Percentiles rank a stretch among this genome's conserved stretches.
Conservation (phyloP, 2,797 vertebrate species). For the Oreochromis mossambicus region DNA sequence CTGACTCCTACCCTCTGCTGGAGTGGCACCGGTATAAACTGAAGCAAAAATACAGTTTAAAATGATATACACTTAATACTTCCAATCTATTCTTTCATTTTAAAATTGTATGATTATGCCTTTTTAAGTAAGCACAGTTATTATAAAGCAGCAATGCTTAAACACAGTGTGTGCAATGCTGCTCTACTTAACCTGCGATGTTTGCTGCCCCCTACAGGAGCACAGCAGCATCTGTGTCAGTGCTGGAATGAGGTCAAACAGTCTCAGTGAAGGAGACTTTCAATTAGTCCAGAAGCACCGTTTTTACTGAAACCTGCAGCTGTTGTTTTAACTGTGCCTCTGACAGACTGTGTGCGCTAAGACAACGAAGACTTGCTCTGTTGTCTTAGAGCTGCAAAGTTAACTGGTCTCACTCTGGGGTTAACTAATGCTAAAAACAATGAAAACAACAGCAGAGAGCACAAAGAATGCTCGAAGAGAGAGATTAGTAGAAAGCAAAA, state of each 20-base stretch:
- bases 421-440: slow-evolving; percentile 56
- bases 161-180: accelerated
- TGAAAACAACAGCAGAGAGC: slow-evolving; percentile 47
- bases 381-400: slow-evolving; percentile 42
- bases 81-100: neutral
- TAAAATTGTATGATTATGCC: neutral
- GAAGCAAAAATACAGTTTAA: neutral
- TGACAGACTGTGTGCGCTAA: neutral
- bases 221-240: neutral
- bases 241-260: slow-evolving; percentile 27
- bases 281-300: slow-evolving; percentile 15
- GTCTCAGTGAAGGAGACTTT: slow-evolving; percentile 14
- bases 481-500: slow-evolving; percentile 18
- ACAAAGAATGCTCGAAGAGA: slow-evolving; percentile 11
- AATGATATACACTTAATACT: neutral
- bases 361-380: slow-evolving; percentile 7
- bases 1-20: neutral
- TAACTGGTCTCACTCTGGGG: slow-evolving; percentile 22
- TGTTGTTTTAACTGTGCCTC: slow-evolving; percentile 40
- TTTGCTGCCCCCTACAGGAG: slow-evolving; percentile 59
- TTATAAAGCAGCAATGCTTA: neutral
- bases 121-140: neutral
- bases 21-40: neutral
- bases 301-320: slow-evolving; percentile 16
- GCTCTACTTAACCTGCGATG: neutral